Conservation (phyloP, 2,113 vertebrate genomes). For the Salvelinus namaycush region DNA sequence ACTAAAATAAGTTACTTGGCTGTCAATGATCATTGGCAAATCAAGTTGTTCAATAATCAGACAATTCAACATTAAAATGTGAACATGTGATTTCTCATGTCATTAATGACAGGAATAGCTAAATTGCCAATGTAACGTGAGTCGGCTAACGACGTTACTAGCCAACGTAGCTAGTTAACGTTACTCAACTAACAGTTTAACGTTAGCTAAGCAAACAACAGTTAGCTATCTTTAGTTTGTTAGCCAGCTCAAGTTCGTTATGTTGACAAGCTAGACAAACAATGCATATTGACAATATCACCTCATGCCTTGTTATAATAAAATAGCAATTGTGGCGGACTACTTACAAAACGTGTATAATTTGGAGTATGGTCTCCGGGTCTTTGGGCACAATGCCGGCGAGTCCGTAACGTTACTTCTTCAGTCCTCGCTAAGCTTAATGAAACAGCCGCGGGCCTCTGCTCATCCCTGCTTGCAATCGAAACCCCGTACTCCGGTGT, state of each 20-base stretch:
- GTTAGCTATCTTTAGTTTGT: neutral
- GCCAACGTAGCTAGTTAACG: constrained; percentile 51
- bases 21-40: neutral
- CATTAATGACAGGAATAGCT: no score
- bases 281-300: constrained; percentile 35
- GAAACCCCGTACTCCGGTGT: constrained; percentile 47
- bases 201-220: neutral
- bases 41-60: constrained; percentile 11
- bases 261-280: neutral
- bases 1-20: neutral
- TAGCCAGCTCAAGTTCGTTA: constrained; percentile 20
- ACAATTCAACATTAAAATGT: constrained; percentile 12
- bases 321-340: neutral
- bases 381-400: constrained; percentile 48
- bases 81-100: constrained; percentile 24
- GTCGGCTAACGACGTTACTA: no score
- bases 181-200: constrained; percentile 33
- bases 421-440: constrained; percentile 43
- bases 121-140: no score
- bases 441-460: constrained; percentile 61
- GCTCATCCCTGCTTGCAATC: constrained; percentile 32
- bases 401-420: constrained; percentile 34
- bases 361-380: neutral
- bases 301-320: neutral
- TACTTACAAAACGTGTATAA: constrained; percentile 40